Base-by-base conservation (phyloP, 2,113 vertebrate species). In the Sterrhoptilus dennistouni region DNA sequence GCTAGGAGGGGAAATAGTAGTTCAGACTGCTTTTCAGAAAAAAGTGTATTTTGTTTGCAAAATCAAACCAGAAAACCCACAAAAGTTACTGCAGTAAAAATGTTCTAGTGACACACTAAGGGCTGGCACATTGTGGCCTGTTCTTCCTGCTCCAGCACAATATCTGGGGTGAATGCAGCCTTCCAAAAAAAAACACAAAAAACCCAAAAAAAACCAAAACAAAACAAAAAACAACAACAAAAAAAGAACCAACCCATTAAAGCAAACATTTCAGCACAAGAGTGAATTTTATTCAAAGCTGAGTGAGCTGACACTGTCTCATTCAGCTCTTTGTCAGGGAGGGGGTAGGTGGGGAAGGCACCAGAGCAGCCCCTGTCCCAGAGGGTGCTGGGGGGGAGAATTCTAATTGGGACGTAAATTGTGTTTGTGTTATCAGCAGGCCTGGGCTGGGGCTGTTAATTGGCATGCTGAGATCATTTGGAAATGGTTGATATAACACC, bases 381-480 rank as follows among this genome's bases (percentile, higher is more conserved):
- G 61, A 70, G 90, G 93, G 92, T 66, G 29, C 10, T 59, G 83
- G 88, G 89, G 89, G 57, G 82, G 17, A 77, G 57, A 49, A 76
- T 96, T 97, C 90, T 97, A 96, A 97, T 97, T 96, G 97, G 97
- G 95, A 85, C 83, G 21, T 95, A 96, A 97, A 92, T 87, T 44
- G 44, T 84, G 96, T 97, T 97, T 91, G 74, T 89, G 85, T 97
- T 95, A 96, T 96, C 64, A 50, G 89, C 40, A 77, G 96, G 96
- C 95, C 94, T 72, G 93, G 97, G 92, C 95, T 93, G 85, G 90
- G 71, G 95, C 83, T 97, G 89, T 97, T 98, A 97, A 98, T 97
- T 98, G 97, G 96, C 97, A 97, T 96, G 95, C 97, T 82, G 94
- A 97, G 97, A 97, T 98, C 93, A 83, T 97, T 97, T 95, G 77